Evolutionary conservation across 1,140 invertebrate species (phyloP), one percentile per base, ranked within the genome.

Genomic region (Uloborus diversus): DNA sequence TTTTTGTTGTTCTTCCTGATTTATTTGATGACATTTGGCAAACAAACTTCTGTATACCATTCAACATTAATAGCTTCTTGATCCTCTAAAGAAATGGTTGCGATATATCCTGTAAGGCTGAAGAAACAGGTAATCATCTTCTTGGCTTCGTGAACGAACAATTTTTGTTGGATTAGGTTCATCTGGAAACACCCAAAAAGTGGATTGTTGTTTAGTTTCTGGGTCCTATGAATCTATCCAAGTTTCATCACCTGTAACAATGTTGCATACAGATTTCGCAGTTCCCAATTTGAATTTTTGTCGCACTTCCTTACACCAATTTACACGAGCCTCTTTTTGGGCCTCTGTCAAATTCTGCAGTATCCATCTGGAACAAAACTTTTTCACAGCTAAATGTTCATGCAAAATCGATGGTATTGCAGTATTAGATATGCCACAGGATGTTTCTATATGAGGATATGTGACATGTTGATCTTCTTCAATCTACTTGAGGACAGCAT

Each of bases 121-220:
- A 28, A 65, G 49, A 80, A 79, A 65, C 17, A 65, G 3, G 65
- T 80, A 35, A 82, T 57, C 81, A 85, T 85, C 84, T 85, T 80
- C 70, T 85, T 83, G 13, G 79, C 82, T 85, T 82, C 82, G 68
- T 68, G 53, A 68, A 28, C 82, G 82, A 84, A 84, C 78, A 82
- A 85, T 27, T 75, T 84, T 85, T 76, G 82, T 85, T 83, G 83
- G 83, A 68, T 86, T 85, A 79, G 80, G 79, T 78, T 86, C 84
- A 57, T 84, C 80, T 85, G 85, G 83, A 51, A 86, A 85, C 64
- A 85, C 78, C 79, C 83, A 82, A 30, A 47, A 23, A 75, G 57
- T 80, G 75, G 80, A 84, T 56, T 82, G 59, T 32, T 73, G 64
- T 81, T 82, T 82, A 37, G n/a, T 79, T 82, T 81, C 37, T 0